Base-by-base conservation (phyloP, 2,888 invertebrate genomes). In the Urechis unicinctus region DNA sequence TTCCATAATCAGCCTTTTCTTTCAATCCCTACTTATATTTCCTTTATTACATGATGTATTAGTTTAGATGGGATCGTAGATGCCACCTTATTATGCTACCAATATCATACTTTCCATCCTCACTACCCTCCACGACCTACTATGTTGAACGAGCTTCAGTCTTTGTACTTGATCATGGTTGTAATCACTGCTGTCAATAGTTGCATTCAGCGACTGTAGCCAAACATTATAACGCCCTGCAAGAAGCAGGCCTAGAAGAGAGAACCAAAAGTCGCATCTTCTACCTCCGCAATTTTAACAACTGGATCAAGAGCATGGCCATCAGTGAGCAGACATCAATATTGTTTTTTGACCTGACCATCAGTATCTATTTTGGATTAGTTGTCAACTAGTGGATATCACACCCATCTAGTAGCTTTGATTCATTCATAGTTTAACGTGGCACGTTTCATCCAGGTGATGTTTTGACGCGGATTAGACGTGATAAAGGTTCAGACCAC, bases 301-400 rank as follows among this genome's bases (percentile, higher is more conserved):
- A 99, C 78, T 99, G 97, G 97, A 86, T 95, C 17, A 99, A 98
- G 81, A 91, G 91, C 78, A 89, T 92, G 82, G 82, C 95, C 0
- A 96, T 99, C 68, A 86, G 89, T 83, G 85, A 88, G 79, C 49
- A 13, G 17, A 17, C 17, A 17, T n/a, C n/a, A n/a, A n/a, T n/a
- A n/a, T n/a, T n/a, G n/a, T 21, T n/a, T 1, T 24, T 4, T 41
- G 50, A 3, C 9, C 9, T 45, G n/a, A 9, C 21, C 9, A 41
- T 41, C 41, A 9, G 9, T 17, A 9, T 41, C 41, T 17, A 13
- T 17, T 17, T 41, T 17, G 41, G 9, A 9, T 41, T 41, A 9
- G 9, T 13, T 41, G 9, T n/a, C n/a, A n/a, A n/a, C n/a, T n/a
- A n/a, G n/a, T n/a, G n/a, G n/a, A n/a, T n/a, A n/a, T n/a, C n/a